These are phyloP conservation scores for Anolis sagrei DNA, from an alignment of 2,113 vertebrate genomes.

Conservation along the genomic window DNA sequence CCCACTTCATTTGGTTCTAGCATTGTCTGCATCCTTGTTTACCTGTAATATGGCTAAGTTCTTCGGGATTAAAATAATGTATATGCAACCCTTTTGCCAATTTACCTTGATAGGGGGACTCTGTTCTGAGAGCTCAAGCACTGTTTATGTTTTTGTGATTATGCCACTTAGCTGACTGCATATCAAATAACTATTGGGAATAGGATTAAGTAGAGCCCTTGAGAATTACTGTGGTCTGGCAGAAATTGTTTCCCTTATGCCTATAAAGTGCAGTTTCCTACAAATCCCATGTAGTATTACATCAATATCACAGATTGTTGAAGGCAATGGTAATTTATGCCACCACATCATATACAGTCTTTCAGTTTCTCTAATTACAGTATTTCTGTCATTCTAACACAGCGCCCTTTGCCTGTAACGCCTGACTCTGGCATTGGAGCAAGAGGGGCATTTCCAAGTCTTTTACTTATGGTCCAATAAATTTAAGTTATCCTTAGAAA, in stretches of 20 bases:
- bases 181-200: not conserved
- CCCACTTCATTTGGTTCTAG: not conserved
- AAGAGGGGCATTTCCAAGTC: not conserved
- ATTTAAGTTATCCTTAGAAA: not conserved
- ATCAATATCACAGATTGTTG: not conserved
- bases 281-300: no score
- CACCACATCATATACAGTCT: not conserved
- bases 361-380: not conserved
- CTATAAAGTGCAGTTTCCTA: not conserved
- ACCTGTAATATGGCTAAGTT: not conserved
- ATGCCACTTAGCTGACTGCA: not conserved
- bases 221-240: not conserved
- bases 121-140: not conserved
- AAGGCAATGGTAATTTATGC: not conserved
- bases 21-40: not conserved
- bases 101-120: not conserved
- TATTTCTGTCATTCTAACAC: not conserved
- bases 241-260: not conserved
- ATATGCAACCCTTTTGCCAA: not conserved
- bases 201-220: not conserved
- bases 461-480: not conserved
- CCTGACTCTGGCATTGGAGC: not conserved
- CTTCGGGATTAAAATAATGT: not conserved
- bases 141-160: not conserved
- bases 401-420: not conserved